A percentile compares a stretch with the other conserved stretches of the same genome.
Conservation (phyloP, 2,888 invertebrate species). For the Cerceris rybyensis region DNA sequence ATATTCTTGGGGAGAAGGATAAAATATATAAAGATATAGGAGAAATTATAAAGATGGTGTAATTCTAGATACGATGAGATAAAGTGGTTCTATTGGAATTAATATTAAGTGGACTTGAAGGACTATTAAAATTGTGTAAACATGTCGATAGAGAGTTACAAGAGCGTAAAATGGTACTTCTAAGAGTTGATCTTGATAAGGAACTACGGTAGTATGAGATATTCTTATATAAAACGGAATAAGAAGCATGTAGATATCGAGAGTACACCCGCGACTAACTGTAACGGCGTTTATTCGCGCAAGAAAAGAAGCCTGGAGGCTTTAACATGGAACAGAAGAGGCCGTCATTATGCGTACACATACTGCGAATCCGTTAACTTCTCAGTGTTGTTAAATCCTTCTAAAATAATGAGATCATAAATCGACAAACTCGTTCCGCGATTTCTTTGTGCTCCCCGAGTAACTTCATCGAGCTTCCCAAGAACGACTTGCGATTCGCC, state of each 20-base stretch:
- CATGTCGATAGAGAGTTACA: background rate
- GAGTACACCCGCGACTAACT: slow-evolving; percentile 60
- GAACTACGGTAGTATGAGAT: slow-evolving; percentile 44
- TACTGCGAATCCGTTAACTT: slow-evolving; percentile 44
- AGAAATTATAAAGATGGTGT: too few species aligned
- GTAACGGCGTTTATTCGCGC: slow-evolving; percentile 45
- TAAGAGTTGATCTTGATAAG: slow-evolving; percentile 44
- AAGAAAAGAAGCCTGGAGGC: slow-evolving; percentile 37
- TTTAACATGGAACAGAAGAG: slow-evolving; percentile 30
- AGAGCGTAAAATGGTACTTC: slow-evolving; percentile 7
- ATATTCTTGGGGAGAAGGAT: too few species aligned
- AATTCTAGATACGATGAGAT: too few species aligned
- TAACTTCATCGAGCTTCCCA: background rate
- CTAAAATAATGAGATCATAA: slow-evolving; percentile 39
- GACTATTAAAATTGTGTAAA: background rate
- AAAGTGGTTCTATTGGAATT: too few species aligned
- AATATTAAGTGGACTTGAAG: too few species aligned
- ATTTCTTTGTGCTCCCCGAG: background rate
- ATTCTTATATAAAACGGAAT: slow-evolving; percentile 57
- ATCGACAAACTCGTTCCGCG: slow-evolving; percentile 1
- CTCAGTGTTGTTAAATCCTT: slow-evolving; percentile 33
- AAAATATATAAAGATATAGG: too few species aligned
- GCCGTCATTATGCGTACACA: slow-evolving; percentile 36
- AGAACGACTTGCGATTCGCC: background rate
- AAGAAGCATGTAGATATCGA: slow-evolving; percentile 42